Evolutionary conservation across 30 jellyfish, hydroid and myxozoan species (phyloP).

Genomic region (Pelagia noctiluca): DNA sequence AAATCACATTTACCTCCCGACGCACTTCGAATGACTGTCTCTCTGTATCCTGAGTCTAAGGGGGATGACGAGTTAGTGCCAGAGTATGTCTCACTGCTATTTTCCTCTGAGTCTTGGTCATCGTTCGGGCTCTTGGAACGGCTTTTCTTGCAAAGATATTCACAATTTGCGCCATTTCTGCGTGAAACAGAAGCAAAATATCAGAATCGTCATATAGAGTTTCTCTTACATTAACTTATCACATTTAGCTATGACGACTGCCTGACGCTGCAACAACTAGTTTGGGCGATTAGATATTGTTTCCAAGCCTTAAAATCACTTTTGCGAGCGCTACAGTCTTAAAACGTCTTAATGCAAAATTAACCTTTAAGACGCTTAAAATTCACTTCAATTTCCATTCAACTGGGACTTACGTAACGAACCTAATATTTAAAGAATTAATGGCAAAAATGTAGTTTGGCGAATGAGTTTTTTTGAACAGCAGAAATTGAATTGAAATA

Average conservation of each 20-base stretch:
- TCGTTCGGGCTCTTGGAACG: slow-evolving; percentile 46
- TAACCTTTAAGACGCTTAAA: too few species aligned
- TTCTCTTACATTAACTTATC: not conserved
- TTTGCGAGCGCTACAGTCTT: not conserved
- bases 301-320: too few species aligned
- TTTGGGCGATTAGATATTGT: too few species aligned
- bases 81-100: slow-evolving; percentile 24
- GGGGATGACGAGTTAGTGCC: slow-evolving; percentile 27
- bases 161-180: slow-evolving; percentile 45
- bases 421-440: too few species aligned
- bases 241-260: not conserved
- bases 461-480: too few species aligned
- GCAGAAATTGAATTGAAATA: too few species aligned
- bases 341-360: not conserved
- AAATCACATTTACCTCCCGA: slow-evolving; percentile 20
- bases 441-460: too few species aligned
- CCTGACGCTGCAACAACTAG: too few species aligned
- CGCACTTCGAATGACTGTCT: slow-evolving; percentile 31
- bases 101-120: slow-evolving; percentile 48
- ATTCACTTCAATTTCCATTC: too few species aligned
- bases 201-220: not conserved
- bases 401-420: too few species aligned
- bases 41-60: slow-evolving; percentile 62
- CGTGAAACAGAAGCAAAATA: not conserved
- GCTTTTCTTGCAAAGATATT: slow-evolving; percentile 12